phyloP scores from a whole-genome alignment of 2,797 vertebrate species.

The Cuculus canorus region DNA sequence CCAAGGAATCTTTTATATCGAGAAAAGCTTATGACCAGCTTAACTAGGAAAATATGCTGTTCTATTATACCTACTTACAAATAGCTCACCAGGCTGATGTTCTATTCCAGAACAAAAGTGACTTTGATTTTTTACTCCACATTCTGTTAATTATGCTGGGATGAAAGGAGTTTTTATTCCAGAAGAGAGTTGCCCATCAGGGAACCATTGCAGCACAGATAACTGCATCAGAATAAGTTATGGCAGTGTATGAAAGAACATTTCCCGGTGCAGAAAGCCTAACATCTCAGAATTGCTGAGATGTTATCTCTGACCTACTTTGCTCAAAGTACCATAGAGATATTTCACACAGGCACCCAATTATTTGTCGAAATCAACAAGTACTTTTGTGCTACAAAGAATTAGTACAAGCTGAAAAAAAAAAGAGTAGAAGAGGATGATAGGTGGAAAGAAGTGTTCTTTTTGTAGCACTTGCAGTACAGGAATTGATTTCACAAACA shows the following conservation, averaged over 20 bases:
- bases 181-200: neutral
- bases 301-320: constrained; percentile 60
- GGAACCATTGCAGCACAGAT: neutral
- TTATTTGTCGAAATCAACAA: constrained; percentile 59
- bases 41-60: neutral
- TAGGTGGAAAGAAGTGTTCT: constrained; percentile 52
- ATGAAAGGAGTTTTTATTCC: constrained; percentile 32
- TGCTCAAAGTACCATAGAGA: constrained; percentile 24
- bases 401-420: neutral
- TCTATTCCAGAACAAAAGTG: neutral
- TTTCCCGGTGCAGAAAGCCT: constrained; percentile 1
- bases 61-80: neutral
- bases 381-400: constrained; percentile 31
- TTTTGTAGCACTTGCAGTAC: constrained; percentile 47
- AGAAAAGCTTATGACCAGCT: neutral
- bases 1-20: neutral
- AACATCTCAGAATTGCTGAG: constrained; percentile 4
- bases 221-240: constrained; percentile 12
- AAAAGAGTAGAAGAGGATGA: neutral
- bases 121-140: neutral
- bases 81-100: neutral
- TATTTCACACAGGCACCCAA: constrained; percentile 39
- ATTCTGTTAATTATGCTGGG: neutral
- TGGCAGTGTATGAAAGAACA: neutral
- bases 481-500: constrained; percentile 61